Base-by-base conservation (phyloP, 2,797 vertebrate genomes). In the Miichthys miiuy region DNA sequence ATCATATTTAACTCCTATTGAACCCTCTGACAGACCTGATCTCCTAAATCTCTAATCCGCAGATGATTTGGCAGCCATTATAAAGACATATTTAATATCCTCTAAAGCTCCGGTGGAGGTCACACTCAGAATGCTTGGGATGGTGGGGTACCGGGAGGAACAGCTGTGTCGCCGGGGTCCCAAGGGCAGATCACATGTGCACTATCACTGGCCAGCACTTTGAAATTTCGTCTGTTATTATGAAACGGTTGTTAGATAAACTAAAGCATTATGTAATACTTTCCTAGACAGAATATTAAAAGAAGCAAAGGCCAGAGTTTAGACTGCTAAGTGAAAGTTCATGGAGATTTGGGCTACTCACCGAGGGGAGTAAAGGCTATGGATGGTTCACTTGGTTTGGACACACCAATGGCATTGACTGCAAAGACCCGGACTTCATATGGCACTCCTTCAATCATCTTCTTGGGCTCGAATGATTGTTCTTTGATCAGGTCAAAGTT, bases 371-470 rank as follows among this genome's bases (percentile, higher is more conserved):
- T 94, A 79, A 99, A 99, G 63, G 98, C 93, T 92, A 96, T 99
- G 7, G 98, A 99, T 6, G 98, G 98, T 89, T 97, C 96, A 56
- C 98, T 99, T 87, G 98, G 97, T 89, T 97, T 99, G 81, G 98
- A 99, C 79, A 96, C 97, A 12, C 98, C 98, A 0, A 99, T 96
- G 52, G 97, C 96, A 46, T 99, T 99, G 65, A 99, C 97, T 0
- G 98, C 98, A 91, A 99, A 99, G 86, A 99, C 94, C 4, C 98
- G 96, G 56, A 98, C 97, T 90, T 99, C 98, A 0, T 99, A 99
- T 3, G 98, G 97, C 77, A 99, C 97, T 2, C 98, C 98, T 92
- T 99, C 98, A 90, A 99, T 99, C 98, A 99, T 99, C 93, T 99
- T 99, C 95, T 98, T 99, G 72, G 97, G 97, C 81, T 99, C 97